Evolutionary conservation across 2,888 invertebrate genomes (phyloP).

Genomic region (Gasteruption jaculator): DNA sequence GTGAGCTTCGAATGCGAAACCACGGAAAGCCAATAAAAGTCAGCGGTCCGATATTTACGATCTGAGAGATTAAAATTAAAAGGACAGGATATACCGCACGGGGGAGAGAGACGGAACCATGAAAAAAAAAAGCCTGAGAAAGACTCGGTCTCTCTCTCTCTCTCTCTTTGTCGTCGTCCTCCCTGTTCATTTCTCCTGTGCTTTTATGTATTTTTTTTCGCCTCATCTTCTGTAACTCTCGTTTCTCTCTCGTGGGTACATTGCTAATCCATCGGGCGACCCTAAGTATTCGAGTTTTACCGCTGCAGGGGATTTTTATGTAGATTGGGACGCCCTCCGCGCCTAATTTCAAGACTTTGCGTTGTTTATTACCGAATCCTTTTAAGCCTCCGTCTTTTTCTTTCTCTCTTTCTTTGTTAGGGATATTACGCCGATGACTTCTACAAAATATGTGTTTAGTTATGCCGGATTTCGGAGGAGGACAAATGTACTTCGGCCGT

Average conservation of each 20-base stretch:
- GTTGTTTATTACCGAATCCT: conserved; percentile 50
- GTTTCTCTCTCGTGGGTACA: conserved; percentile 28
- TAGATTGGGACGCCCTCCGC: conserved; percentile 32
- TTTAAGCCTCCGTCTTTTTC: too few relatives aligned
- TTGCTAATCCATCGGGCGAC: conserved; percentile 40
- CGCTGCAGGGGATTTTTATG: conserved; percentile 33
- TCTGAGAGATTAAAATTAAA: conserved; percentile 38
- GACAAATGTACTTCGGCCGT: too few relatives aligned
- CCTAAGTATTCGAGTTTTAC: conserved; percentile 15
- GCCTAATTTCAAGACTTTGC: conserved; percentile 42
- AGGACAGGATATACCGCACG: too few relatives aligned
- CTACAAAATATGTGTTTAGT: too few relatives aligned
- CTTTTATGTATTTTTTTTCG: conserved; percentile 2
- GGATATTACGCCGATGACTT: too few relatives aligned
- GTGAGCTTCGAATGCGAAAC: too few relatives aligned
- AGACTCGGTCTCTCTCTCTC: conserved; percentile 24
- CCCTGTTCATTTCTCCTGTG: conserved; percentile 2
- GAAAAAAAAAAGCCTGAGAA: conserved; percentile 24
- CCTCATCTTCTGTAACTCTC: conserved; percentile 6
- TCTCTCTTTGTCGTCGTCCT: too few relatives aligned
- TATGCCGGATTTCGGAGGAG: too few relatives aligned
- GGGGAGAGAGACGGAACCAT: too few relatives aligned
- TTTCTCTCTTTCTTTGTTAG: too few relatives aligned
- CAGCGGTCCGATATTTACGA: conserved; percentile 37
- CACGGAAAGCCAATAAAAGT: too few relatives aligned